Conservation (phyloP, 2,888 invertebrate genomes). For the Drosophila anomelani region DNA sequence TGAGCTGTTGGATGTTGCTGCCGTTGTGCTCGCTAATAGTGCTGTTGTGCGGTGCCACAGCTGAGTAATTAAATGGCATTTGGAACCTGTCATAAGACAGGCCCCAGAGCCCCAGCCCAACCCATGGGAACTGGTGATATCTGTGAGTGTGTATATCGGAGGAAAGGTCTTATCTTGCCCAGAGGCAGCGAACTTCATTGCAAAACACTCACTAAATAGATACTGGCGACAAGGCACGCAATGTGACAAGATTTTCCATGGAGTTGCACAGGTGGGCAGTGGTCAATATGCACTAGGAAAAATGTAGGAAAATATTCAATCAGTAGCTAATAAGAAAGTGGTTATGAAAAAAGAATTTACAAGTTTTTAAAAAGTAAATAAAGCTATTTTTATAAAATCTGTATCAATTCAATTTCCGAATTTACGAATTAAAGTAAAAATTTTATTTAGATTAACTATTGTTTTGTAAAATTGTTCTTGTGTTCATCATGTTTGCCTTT, state of each 20-base stretch:
- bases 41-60: constrained; percentile 17
- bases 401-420: no score
- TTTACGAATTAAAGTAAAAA: no score
- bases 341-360: no score
- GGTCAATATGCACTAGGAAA: constrained; percentile 9
- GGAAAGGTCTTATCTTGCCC: constrained; percentile 69
- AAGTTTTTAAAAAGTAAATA: no score
- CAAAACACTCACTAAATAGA: constrained; percentile 45
- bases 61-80: constrained; percentile 70
- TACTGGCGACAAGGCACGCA: constrained; percentile 56
- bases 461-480: no score
- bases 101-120: constrained; percentile 33
- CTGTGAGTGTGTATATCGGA: constrained; percentile 5
- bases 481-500: no score
- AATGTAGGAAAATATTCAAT: background rate
- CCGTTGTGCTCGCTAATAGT: constrained; percentile 13
- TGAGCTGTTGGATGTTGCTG: constrained; percentile 47
- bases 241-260: constrained; percentile 67
- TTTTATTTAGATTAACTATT: no score
- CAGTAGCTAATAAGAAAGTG: no score
- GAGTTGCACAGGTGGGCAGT: constrained; percentile 32
- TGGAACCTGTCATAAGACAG: constrained; percentile 50
- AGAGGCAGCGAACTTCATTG: constrained; percentile 80
- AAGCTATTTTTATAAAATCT: no score
- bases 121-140: constrained; percentile 48